Evolutionary conservation across 2,797 vertebrate species (phyloP).

Genomic region (Sebastes minor): DNA sequence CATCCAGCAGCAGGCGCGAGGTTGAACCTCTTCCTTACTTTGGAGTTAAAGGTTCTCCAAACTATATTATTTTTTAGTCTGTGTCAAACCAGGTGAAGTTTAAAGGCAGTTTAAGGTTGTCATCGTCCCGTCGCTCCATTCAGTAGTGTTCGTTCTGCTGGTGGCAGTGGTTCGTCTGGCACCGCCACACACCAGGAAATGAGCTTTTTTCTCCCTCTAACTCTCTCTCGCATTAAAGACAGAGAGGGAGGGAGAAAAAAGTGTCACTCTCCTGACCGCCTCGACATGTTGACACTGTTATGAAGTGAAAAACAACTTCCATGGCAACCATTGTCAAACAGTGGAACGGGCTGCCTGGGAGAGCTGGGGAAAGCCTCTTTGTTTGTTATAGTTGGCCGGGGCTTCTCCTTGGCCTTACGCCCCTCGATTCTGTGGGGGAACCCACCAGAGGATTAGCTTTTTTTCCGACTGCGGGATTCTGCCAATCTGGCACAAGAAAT

Average conservation of each 20-base stretch:
- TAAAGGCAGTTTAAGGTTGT: neutral
- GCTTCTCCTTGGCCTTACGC: conserved; percentile 80
- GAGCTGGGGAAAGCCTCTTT: conserved; percentile 92
- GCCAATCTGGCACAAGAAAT: conserved; percentile 86
- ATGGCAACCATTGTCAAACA: conserved; percentile 93
- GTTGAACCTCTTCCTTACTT: conserved; percentile 27
- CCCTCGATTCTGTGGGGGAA: conserved; percentile 85
- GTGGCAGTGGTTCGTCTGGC: conserved; percentile 56
- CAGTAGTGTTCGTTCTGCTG: neutral
- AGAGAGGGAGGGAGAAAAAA: conserved; percentile 34
- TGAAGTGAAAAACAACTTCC: conserved; percentile 92
- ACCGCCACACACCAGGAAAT: conserved; percentile 65
- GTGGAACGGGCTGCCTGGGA: conserved; percentile 84
- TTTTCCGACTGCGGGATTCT: conserved; percentile 83
- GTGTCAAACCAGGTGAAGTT: conserved; percentile 1
- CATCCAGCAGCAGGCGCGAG: conserved; percentile 49
- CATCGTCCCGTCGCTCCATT: neutral
- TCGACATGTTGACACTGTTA: conserved; percentile 86
- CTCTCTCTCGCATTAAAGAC: conserved; percentile 19
- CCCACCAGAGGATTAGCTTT: conserved; percentile 80
- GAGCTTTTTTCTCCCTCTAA: conserved; percentile 28
- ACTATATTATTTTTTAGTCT: neutral
- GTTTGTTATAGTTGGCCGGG: conserved; percentile 92
- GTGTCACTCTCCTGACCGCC: conserved; percentile 66
- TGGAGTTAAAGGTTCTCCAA: conserved; percentile 43